These are phyloP conservation scores for Drosophila asahinai DNA, from an alignment of 1,140 invertebrate species.

Conservation along the genomic window DNA sequence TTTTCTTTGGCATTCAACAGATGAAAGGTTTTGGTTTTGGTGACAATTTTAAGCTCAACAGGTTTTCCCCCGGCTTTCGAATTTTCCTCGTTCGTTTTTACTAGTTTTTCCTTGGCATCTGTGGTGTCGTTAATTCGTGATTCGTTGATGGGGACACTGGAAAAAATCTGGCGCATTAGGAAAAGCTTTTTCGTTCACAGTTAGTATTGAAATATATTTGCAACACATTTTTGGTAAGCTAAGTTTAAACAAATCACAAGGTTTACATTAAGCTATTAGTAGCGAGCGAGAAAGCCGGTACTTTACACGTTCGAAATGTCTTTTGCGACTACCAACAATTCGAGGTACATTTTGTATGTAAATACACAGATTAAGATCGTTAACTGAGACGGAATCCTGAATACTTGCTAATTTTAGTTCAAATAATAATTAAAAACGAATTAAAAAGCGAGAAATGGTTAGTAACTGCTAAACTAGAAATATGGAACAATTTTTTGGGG, in stretches of 20 bases:
- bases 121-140: constrained; percentile 16
- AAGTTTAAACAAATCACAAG: constrained; percentile 72
- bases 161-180: constrained; percentile 26
- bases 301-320: constrained; percentile 40
- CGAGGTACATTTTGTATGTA: constrained; percentile 40
- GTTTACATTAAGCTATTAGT: constrained; percentile 51
- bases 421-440: constrained; percentile 13
- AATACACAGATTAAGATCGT: constrained; percentile 12
- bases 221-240: constrained; percentile 41
- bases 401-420: constrained; percentile 50
- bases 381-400: constrained; percentile 46
- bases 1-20: constrained; percentile 53
- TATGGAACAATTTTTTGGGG: constrained; percentile 22
- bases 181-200: not conserved
- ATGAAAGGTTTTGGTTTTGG: constrained; percentile 67
- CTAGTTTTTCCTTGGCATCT: constrained; percentile 14
- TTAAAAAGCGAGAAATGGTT: not conserved
- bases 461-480: constrained; percentile 20
- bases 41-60: constrained; percentile 76
- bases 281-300: constrained; percentile 59
- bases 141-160: constrained; percentile 8
- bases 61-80: constrained; percentile 53
- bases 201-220: constrained; percentile 71
- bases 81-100: constrained; percentile 20
- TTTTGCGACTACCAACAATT: constrained; percentile 32